Conservation (phyloP, 2,888 invertebrate species). For the Cheilosia grossa region DNA sequence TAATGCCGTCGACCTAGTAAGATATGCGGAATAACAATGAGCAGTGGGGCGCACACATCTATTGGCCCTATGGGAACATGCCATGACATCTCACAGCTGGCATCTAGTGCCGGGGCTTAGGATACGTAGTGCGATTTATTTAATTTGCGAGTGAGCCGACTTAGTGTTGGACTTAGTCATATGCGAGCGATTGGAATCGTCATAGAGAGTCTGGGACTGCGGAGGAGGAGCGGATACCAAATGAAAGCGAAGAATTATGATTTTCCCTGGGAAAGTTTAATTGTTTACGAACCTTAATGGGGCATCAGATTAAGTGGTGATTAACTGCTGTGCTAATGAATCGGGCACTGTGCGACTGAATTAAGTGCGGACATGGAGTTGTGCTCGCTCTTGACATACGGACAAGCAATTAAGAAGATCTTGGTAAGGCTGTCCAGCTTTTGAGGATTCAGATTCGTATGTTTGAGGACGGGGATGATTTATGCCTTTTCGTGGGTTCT, state of each 20-base stretch:
- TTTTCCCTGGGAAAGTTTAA: slow-evolving; percentile 69
- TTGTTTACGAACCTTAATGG: slow-evolving; percentile 72
- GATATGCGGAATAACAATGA: slow-evolving; percentile 73
- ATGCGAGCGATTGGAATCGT: slow-evolving; percentile 37
- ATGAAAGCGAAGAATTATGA: slow-evolving; percentile 63
- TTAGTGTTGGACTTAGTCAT: slow-evolving; percentile 41
- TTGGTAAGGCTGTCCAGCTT: background rate
- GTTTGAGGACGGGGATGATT: slow-evolving; percentile 17
- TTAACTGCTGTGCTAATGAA: slow-evolving; percentile 73
- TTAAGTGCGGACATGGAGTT: slow-evolving; percentile 28
- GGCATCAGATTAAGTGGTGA: slow-evolving; percentile 73
- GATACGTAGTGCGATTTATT: slow-evolving; percentile 53
- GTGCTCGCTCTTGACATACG: slow-evolving; percentile 28
- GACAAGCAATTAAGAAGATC: slow-evolving; percentile 44
- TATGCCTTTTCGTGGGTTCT: background rate
- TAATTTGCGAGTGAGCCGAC: slow-evolving; percentile 59
- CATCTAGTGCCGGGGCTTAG: slow-evolving; percentile 18
- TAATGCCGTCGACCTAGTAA: slow-evolving; percentile 74
- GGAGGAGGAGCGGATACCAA: background rate
- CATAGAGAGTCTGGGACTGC: slow-evolving; percentile 22
- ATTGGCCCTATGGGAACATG: slow-evolving; percentile 30
- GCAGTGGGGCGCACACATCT: slow-evolving; percentile 35
- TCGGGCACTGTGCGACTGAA: slow-evolving; percentile 42
- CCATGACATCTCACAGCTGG: slow-evolving; percentile 11
- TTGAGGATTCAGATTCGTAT: slow-evolving; percentile 7